These are phyloP conservation scores for Nemurella pictetii DNA, from an alignment of 2,888 invertebrate genomes.

Conservation along the genomic window DNA sequence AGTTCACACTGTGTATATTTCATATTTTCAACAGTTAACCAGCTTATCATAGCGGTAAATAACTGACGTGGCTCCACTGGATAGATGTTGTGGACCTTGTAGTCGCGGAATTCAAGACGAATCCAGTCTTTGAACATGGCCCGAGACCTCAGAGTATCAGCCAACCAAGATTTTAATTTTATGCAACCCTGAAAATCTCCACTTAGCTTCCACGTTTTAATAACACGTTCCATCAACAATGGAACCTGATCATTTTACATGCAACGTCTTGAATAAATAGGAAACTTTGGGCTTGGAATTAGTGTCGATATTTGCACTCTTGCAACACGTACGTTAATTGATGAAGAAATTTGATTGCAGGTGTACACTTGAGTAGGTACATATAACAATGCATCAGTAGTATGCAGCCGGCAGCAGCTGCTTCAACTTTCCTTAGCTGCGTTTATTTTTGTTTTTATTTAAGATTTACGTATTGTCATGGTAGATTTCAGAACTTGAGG, in stretches of 20 bases:
- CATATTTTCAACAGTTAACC: no score
- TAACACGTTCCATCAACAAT: neutral
- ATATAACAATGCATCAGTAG: no score
- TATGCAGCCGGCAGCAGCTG: no score
- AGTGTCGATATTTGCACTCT: neutral
- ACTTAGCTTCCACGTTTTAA: neutral
- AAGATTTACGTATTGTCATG: neutral
- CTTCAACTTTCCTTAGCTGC: neutral
- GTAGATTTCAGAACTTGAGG: no score
- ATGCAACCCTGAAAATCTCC: neutral
- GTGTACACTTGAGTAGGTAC: neutral
- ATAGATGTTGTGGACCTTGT: neutral
- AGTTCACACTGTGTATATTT: no score
- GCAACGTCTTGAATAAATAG: neutral
- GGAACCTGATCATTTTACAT: neutral
- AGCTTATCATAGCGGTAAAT: no score
- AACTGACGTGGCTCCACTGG: neutral
- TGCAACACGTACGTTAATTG: neutral
- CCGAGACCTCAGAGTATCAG: neutral
- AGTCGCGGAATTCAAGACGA: neutral
- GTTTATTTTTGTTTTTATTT: neutral
- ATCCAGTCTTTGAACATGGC: neutral
- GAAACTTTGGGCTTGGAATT: neutral
- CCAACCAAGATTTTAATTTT: neutral
- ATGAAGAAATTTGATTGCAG: neutral